Conservation (phyloP, 2,113 vertebrate genomes). For the Corythaeola cristata region DNA sequence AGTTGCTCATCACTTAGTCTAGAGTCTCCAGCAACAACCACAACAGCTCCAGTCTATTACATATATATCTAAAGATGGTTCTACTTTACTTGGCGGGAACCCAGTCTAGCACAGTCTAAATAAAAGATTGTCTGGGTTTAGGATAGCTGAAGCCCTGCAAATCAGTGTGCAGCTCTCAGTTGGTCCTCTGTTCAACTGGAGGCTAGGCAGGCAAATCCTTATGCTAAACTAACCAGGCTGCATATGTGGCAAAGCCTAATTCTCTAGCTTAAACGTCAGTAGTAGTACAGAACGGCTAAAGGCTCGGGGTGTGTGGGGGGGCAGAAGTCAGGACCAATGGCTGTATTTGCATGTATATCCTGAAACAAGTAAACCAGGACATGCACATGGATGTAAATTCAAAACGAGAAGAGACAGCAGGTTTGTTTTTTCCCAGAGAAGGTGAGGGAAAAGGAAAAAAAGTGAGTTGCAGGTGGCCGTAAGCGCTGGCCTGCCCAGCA, state of each 20-base stretch:
- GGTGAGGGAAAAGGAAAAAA: background rate
- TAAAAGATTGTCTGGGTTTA: background rate
- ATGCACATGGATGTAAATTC: background rate
- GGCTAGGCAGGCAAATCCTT: background rate
- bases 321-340: background rate
- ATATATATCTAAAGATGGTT: background rate
- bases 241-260: background rate
- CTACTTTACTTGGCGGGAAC: background rate
- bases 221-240: slow-evolving; percentile 21
- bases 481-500: slow-evolving; percentile 43
- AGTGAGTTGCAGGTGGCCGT: background rate
- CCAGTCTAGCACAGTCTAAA: background rate
- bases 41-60: background rate
- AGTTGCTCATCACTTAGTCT: background rate
- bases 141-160: background rate
- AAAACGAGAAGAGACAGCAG: background rate
- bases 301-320: background rate
- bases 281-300: background rate
- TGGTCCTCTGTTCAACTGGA: background rate
- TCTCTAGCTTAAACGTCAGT: background rate
- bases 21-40: background rate
- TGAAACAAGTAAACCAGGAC: background rate
- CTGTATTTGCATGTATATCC: background rate
- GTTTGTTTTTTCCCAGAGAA: background rate
- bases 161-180: background rate